A percentile compares a stretch with the other conserved stretches of the same genome.
These are phyloP conservation scores for Serinus canaria DNA, from an alignment of 2,113 vertebrate genomes.

Conservation along the genomic window DNA sequence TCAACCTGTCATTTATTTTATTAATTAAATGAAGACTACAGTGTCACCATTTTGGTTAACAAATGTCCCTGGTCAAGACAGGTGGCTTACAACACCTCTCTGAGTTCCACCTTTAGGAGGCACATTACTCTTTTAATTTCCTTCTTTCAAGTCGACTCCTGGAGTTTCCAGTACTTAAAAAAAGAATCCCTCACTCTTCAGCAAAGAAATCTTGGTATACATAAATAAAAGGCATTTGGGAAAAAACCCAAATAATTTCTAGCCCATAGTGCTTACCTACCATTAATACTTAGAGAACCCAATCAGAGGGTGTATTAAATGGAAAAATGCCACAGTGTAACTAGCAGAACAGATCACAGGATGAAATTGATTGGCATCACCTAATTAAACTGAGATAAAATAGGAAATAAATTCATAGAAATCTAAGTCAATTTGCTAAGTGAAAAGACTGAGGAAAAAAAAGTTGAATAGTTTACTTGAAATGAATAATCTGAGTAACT, in stretches of 20 bases:
- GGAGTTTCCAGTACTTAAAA: not conserved
- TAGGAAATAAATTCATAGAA: not conserved
- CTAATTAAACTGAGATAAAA: not conserved
- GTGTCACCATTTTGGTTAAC: slow-evolving; percentile 25
- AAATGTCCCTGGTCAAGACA: not conserved
- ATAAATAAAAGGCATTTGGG: not conserved
- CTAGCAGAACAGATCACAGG: not conserved
- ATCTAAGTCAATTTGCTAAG: not conserved
- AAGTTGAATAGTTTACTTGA: not conserved
- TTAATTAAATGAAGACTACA: slow-evolving; percentile 34
- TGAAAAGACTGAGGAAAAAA: not conserved
- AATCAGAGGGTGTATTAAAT: not conserved
- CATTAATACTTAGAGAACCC: not conserved
- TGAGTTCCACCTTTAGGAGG: not conserved
- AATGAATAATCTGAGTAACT: not conserved
- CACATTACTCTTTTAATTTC: not conserved
- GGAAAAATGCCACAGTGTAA: not conserved
- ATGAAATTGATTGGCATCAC: not conserved
- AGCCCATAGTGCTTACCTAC: not conserved
- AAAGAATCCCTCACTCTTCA: not conserved
- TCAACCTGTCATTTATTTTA: slow-evolving; percentile 17
- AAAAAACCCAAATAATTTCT: not conserved
- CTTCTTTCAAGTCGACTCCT: not conserved
- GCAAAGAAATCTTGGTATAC: not conserved
- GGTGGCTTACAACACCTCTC: not conserved